Evolutionary conservation across 2,888 invertebrate genomes (phyloP).

Genomic region (Glomeris marginata): DNA sequence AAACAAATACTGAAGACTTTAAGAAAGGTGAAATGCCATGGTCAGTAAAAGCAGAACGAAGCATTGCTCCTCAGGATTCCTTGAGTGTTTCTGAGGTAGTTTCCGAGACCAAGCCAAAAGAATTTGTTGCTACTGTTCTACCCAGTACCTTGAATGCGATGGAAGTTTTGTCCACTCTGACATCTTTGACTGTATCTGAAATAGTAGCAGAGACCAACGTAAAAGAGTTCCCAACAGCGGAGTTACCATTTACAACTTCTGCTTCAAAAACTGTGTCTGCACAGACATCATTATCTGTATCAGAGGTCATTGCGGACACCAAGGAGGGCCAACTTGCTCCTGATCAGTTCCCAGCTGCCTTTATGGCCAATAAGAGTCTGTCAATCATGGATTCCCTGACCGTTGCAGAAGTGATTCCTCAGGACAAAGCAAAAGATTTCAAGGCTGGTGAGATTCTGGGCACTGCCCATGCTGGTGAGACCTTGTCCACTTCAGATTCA

Average conservation of each 20-base stretch:
- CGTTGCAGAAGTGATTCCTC: neutral
- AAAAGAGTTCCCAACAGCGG: constrained; percentile 1
- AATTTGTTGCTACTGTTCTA: constrained; percentile 9
- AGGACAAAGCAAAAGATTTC: constrained; percentile 5
- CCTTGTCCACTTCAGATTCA: constrained; percentile 15
- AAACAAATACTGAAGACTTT: constrained; percentile 6
- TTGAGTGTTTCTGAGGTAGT: constrained; percentile 6
- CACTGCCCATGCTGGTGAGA: constrained; percentile 13
- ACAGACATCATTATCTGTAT: constrained; percentile 15
- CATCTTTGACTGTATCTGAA: constrained; percentile 9
- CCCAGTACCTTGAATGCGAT: constrained; percentile 12
- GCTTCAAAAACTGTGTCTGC: constrained; percentile 14
- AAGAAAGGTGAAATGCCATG: constrained; percentile 9
- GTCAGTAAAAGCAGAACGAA: constrained; percentile 9
- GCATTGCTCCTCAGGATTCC: constrained; percentile 9
- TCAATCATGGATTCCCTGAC: neutral
- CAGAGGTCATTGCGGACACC: constrained; percentile 14
- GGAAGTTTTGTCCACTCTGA: constrained; percentile 6
- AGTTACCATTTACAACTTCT: constrained; percentile 11
- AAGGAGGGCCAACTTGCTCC: neutral
- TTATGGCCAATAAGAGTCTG: constrained; percentile 7
- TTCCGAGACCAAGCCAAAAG: constrained; percentile 24
- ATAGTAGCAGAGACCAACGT: neutral
- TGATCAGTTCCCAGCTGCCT: constrained; percentile 1
- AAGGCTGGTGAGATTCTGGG: constrained; percentile 13